Conservation (phyloP, 1,140 invertebrate genomes). For the Neodiprion lecontei region DNA sequence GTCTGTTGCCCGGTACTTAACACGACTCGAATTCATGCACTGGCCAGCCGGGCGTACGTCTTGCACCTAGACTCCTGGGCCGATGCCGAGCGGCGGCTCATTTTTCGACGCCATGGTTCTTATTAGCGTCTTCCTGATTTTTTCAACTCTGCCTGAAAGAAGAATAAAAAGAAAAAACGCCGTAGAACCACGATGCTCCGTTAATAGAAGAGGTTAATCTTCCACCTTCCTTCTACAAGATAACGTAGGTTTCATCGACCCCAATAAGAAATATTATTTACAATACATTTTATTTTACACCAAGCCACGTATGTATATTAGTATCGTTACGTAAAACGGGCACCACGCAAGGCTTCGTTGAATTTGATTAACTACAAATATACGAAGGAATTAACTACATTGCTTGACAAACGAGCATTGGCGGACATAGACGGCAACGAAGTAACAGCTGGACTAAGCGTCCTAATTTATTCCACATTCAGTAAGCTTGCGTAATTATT, state of each 20-base stretch:
- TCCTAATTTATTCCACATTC: not conserved
- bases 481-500: no score
- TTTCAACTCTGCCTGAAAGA: not conserved
- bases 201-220: slow-evolving; percentile 1
- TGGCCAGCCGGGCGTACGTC: not conserved
- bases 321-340: no score
- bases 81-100: not conserved
- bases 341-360: not conserved
- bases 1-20: not conserved
- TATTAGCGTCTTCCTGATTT: slow-evolving; percentile 2
- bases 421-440: not conserved
- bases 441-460: not conserved
- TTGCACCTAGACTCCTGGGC: not conserved
- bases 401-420: not conserved
- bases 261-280: not conserved
- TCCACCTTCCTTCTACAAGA: not conserved
- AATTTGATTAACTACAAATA: not conserved
- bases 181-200: not conserved
- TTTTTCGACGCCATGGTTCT: not conserved
- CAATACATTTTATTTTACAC: not conserved
- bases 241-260: not conserved
- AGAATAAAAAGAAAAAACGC: not conserved
- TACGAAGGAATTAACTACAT: not conserved
- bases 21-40: not conserved
- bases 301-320: not conserved